These are phyloP conservation scores for Anastrepha ludens DNA, from an alignment of 1,140 invertebrate genomes.

Conservation along the genomic window DNA sequence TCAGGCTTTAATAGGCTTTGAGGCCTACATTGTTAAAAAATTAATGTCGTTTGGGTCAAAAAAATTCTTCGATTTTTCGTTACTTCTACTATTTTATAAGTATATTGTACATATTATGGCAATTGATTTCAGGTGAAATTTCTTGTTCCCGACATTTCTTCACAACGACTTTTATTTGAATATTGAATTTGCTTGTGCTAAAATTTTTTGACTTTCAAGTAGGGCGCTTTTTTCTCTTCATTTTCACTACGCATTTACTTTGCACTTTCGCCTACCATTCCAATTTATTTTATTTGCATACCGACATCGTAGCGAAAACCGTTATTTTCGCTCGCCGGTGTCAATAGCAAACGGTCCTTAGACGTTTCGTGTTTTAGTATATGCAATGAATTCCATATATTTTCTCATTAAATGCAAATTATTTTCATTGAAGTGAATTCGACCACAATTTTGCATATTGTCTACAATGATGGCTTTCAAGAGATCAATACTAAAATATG, in stretches of 20 bases:
- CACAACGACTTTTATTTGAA: too few relatives aligned
- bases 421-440: neutral
- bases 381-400: neutral
- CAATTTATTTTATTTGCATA: constrained; percentile 31
- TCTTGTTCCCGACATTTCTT: too few relatives aligned
- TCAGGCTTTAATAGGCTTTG: too few relatives aligned
- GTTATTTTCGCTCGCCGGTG: neutral
- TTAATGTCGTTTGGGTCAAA: too few relatives aligned
- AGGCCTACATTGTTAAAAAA: too few relatives aligned
- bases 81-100: too few relatives aligned
- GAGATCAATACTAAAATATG: neutral
- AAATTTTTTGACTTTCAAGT: too few relatives aligned
- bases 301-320: neutral
- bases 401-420: constrained; percentile 50
- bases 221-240: neutral
- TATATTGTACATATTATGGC: too few relatives aligned
- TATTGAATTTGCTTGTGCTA: too few relatives aligned
- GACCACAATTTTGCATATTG: constrained; percentile 1
- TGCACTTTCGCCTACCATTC: neutral
- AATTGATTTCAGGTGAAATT: too few relatives aligned
- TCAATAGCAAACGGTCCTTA: neutral
- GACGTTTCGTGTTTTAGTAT: neutral
- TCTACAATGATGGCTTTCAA: neutral
- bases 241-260: neutral
- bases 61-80: too few relatives aligned